Conservation (phyloP, 2,797 vertebrate species). For the Coreius guichenoti region DNA sequence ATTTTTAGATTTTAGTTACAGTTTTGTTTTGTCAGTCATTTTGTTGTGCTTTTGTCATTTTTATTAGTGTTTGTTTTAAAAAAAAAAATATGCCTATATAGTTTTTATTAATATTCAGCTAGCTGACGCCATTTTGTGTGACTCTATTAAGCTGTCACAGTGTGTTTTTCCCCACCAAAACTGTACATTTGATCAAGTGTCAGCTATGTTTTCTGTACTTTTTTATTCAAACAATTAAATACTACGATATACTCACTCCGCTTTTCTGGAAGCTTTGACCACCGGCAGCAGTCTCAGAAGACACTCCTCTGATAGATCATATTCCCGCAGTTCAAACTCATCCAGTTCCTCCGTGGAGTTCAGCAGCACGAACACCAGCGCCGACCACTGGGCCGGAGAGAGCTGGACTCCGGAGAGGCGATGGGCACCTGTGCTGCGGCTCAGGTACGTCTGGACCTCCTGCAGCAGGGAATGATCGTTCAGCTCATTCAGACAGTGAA, state of each 20-base stretch:
- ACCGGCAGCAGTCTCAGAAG: constrained; percentile 7
- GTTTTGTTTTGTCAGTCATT: too few relatives aligned
- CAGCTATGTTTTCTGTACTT: neutral
- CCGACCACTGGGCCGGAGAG: neutral
- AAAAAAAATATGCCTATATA: too few relatives aligned
- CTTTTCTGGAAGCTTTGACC: constrained; percentile 18
- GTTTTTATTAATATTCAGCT: too few relatives aligned
- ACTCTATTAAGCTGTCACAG: too few relatives aligned
- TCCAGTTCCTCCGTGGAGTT: neutral
- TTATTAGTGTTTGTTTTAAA: too few relatives aligned
- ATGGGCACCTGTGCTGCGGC: neutral
- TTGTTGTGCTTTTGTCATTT: too few relatives aligned
- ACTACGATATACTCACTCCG: neutral
- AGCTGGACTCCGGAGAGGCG: constrained; percentile 1
- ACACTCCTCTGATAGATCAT: constrained; percentile 8
- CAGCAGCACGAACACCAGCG: neutral
- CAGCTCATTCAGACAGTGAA: neutral
- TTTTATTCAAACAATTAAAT: neutral
- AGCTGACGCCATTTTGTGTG: too few relatives aligned
- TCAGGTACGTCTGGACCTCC: constrained; percentile 3
- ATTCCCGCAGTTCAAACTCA: constrained; percentile 13
- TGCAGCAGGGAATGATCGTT: neutral
- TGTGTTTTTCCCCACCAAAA: too few relatives aligned
- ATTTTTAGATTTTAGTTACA: too few relatives aligned
- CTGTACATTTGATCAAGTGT: too few relatives aligned